Percentiles rank a stretch among this genome's conserved stretches.
Conservation (phyloP, 2,888 invertebrate genomes). For the Thymelicus lineola region DNA sequence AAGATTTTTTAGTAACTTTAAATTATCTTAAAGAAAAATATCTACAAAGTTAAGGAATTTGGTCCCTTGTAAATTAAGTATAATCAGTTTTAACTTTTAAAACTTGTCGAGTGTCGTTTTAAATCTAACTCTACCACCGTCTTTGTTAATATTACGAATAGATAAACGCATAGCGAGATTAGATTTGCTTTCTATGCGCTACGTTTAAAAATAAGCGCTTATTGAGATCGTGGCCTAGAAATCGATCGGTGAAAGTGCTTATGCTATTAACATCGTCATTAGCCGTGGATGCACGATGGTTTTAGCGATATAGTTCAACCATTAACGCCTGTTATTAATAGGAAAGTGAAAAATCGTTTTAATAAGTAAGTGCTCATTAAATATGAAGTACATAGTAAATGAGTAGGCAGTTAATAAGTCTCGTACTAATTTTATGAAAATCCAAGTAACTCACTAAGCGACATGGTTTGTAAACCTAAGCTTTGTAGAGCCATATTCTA, state of each 20-base stretch:
- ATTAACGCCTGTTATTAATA: conserved; percentile 5
- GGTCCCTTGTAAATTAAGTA: no score
- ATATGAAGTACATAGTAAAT: not conserved
- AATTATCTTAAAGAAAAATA: no score
- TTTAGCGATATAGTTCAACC: conserved; percentile 3
- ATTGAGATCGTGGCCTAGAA: conserved; percentile 58
- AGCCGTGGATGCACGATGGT: conserved; percentile 40
- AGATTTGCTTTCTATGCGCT: conserved; percentile 51
- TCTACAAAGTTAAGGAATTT: no score
- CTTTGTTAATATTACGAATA: not conserved
- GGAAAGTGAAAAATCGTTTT: not conserved
- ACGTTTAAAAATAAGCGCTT: conserved; percentile 52
- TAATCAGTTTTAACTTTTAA: no score
- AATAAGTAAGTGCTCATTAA: not conserved
- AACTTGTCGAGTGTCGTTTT: no score
- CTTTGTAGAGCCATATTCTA: no score
- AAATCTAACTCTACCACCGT: no score
- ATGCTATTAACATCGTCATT: conserved; percentile 56
- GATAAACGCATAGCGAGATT: conserved; percentile 29
- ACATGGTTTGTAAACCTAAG: no score
- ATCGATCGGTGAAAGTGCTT: conserved; percentile 59
- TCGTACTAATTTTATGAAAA: no score
- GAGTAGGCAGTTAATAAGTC: no score
- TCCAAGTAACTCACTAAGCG: no score
- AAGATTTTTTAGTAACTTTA: no score